Base-by-base conservation (phyloP, 2,797 vertebrate species). In the Schizothorax lantsangensis region DNA sequence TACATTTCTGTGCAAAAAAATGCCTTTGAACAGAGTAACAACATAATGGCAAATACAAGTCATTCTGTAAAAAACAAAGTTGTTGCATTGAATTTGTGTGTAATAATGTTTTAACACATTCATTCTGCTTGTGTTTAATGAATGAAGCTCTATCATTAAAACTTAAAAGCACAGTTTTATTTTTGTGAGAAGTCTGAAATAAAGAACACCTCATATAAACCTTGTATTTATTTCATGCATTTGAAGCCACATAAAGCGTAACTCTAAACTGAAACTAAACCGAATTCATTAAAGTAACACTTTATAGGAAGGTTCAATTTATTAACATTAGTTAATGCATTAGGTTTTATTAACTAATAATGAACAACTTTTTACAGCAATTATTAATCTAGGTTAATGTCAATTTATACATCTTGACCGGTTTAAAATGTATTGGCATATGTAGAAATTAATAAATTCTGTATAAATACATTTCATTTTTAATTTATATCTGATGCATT, bases 141-240 rank as follows among this genome's bases (percentile, higher is more conserved):
- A 23, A 21, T 75, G 45, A 33, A 49, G 5, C 47, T 21, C 45
- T 17, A 6, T 10, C 15, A n/a, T 62, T 6, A 9, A 33, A 30
- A 43, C 10, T 4, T 45, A 54, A 10, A 71, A 36, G 64, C 10
- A 49, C 3, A 5, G 62, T 74, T 15, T 59, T 89, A 87, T 85
- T 89, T 90, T 89, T 84, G 74, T 88, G 77, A 68, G 33, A 87
- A 40, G 9, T 71, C 38, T 81, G 57, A 82, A 89, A 88, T 87
- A 88, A 81, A 87, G 33, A 66, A 74, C 17, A 33, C 21, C 30
- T 68, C 36, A 19, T n/a, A 49, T 74, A 26, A 57, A 21, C 75
- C 23, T 45, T 21, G 52, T 19, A 54, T 23, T 59, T n/a, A 59
- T 23, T 59, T 59, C 7, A 59, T 57, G 7, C 9, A 59, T 10